A percentile compares a stretch with the other conserved stretches of the same genome.
These are phyloP conservation scores for Sarotherodon lohbergeri DNA, from an alignment of 2,113 vertebrate genomes.

Conservation along the genomic window DNA sequence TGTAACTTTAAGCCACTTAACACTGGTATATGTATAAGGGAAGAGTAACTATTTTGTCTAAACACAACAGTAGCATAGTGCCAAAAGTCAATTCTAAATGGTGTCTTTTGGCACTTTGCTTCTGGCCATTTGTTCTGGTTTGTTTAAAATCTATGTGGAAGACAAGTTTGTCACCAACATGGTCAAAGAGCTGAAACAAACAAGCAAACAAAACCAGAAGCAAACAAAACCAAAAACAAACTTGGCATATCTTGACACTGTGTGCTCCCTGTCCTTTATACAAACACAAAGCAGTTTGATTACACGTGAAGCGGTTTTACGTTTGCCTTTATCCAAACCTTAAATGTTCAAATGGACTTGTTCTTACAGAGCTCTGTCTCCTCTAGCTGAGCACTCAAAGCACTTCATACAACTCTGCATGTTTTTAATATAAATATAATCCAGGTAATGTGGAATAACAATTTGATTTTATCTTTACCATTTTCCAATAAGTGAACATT, in stretches of 20 bases:
- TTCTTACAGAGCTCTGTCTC: neutral
- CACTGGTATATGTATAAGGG: neutral
- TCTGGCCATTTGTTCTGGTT: neutral
- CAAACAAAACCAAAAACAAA: neutral
- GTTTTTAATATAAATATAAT: neutral
- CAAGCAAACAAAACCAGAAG: neutral
- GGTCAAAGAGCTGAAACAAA: neutral
- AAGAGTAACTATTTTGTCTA: neutral
- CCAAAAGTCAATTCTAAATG: neutral
- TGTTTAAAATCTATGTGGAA: accelerated
- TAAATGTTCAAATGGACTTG: neutral
- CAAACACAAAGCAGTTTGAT: neutral
- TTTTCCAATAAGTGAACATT: neutral
- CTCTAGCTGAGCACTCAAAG: neutral
- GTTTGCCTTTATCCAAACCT: neutral
- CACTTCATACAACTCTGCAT: neutral
- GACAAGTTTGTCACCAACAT: neutral
- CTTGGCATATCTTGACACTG: neutral
- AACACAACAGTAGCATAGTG: neutral
- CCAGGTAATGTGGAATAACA: neutral
- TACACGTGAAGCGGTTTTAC: accelerated
- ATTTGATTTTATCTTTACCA: neutral
- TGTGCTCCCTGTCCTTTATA: neutral
- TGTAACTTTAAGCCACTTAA: neutral
- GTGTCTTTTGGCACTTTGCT: neutral